Conservation (phyloP, 2,113 vertebrate genomes). For the Pomatorhinus ruficollis region DNA sequence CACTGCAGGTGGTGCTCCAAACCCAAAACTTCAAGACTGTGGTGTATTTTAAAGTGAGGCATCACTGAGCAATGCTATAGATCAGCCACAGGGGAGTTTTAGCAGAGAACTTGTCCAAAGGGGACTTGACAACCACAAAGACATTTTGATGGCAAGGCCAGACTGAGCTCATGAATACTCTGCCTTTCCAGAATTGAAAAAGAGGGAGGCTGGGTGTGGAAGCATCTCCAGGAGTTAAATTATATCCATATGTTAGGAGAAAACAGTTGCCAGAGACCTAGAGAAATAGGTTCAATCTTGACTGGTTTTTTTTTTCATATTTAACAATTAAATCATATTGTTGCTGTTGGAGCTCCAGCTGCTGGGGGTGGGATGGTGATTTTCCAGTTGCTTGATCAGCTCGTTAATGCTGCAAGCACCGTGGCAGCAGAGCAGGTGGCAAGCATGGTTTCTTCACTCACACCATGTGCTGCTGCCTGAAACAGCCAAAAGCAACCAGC, state of each 20-base stretch:
- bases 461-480: background rate
- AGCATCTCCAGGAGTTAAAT: slow-evolving; percentile 33
- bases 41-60: slow-evolving; percentile 17
- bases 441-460: background rate
- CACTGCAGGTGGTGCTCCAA: slow-evolving; percentile 48
- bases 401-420: background rate
- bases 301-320: background rate
- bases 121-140: background rate
- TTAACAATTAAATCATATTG: background rate
- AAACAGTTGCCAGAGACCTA: background rate
- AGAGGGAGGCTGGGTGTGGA: background rate
- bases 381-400: background rate
- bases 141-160: background rate
- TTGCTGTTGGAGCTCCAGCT: background rate
- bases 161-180: background rate
- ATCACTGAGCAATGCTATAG: slow-evolving; percentile 22
- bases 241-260: background rate
- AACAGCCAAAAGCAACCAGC: background rate
- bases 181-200: slow-evolving; percentile 26
- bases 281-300: background rate
- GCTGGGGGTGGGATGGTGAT: background rate
- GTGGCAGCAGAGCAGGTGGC: background rate
- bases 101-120: background rate
- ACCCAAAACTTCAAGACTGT: background rate
- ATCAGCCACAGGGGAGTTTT: background rate